phyloP scores from a whole-genome alignment of 2,888 invertebrate species.

The Carpatolechia fugitivella region DNA sequence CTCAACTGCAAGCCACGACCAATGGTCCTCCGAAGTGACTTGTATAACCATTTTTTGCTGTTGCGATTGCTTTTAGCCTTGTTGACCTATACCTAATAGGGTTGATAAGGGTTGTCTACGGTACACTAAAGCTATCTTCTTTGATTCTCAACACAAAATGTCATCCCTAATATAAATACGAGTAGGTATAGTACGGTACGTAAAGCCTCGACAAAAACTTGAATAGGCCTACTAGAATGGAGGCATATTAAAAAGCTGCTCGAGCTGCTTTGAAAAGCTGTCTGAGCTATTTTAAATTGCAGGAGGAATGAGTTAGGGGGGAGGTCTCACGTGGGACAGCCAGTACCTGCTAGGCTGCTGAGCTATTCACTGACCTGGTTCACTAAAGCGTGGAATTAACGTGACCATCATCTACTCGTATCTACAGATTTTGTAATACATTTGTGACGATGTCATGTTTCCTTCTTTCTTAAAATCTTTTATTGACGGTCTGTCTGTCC shows the following conservation, averaged over 20 bases:
- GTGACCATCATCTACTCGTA: too few relatives aligned
- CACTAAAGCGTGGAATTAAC: too few relatives aligned
- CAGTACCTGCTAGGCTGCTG: too few relatives aligned
- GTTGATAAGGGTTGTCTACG: constrained; percentile 13
- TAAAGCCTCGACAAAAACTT: background rate
- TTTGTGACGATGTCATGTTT: too few relatives aligned
- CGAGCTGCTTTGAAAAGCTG: constrained; percentile 17
- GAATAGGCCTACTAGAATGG: background rate
- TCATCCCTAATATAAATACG: too few relatives aligned
- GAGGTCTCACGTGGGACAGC: background rate
- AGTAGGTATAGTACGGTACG: background rate
- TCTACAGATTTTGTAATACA: too few relatives aligned
- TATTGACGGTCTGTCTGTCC: too few relatives aligned
- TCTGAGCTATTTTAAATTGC: background rate
- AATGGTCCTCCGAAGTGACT: constrained; percentile 28
- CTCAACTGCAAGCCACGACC: constrained; percentile 27
- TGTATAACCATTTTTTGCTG: constrained; percentile 30
- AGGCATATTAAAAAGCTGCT: constrained; percentile 16
- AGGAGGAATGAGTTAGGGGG: background rate
- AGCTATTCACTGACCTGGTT: too few relatives aligned
- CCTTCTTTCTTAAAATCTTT: too few relatives aligned
- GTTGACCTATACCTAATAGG: constrained; percentile 22
- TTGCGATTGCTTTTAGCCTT: constrained; percentile 27
- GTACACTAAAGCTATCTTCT: too few relatives aligned
- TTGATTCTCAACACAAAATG: too few relatives aligned